Evolutionary conservation across 2,888 invertebrate species (phyloP), one percentile per base, ranked within the genome.

Genomic region (Parasteatoda lunata): DNA sequence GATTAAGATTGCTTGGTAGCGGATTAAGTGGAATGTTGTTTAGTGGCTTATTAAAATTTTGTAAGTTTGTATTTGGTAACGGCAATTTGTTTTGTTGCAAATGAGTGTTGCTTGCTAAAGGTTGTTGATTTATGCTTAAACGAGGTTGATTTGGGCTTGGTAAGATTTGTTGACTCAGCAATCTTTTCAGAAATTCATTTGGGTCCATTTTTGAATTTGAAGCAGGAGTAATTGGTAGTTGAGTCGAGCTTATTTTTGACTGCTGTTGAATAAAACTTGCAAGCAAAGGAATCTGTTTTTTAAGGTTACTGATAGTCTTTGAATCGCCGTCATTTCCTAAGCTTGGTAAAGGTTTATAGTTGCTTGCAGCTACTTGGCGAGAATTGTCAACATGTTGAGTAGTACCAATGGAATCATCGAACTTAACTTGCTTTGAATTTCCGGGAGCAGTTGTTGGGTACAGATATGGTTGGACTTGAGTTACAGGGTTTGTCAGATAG

Each of bases 351-450:
- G 77, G 69, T 8, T 70, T 70, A 4, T 52, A n/a, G 13, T 51
- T 76, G 4, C 59, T 73, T 13, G 30, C n/a, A 69, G 11, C 30
- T 13, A 45, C 66, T 7, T 7, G 13, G 13, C 48, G 47, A 47
- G 13, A 9, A 9, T 76, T 79, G 49, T 75, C 75, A 45, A 69
- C 52, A 47, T 54, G 76, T 54, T 80, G 51, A 4, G 30, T n/a
- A 59, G 68, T 84, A 8, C 51, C n/a, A 1, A 51, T 8, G 5
- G 85, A 76, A 7, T 69, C 70, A 65, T 77, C 80, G 13, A 80
- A 85, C 49, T 85, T 85, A 30, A 48, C 81, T 51, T 81, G 72
- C 15, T 77, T 81, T n/a, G 77, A 72, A n/a, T 13, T 13, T 4
- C 79, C 85, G 59, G 51, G 79, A 11, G 30, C 71, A 30, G 59